phyloP scores from a whole-genome alignment of 1,140 invertebrate species.

The Lutraria rhynchaena region DNA sequence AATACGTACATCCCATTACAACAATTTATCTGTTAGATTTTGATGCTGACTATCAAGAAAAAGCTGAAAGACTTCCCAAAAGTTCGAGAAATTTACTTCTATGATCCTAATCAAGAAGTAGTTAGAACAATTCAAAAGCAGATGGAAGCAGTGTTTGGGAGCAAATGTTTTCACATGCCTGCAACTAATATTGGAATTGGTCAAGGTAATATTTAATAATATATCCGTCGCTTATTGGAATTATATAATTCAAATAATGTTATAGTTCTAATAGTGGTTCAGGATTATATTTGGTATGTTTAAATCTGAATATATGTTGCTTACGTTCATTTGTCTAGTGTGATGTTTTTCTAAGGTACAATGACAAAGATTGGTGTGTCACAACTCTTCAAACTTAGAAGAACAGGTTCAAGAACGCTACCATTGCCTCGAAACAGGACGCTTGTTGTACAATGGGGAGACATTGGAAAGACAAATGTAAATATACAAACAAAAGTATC shows the following conservation, averaged over 20 bases:
- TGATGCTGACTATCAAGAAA: constrained; percentile 13
- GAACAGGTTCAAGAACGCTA: background rate
- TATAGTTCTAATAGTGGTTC: no score
- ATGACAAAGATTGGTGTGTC: constrained; percentile 2
- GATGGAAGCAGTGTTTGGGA: constrained; percentile 16
- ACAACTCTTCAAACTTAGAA: background rate
- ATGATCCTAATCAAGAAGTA: background rate
- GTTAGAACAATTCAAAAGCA: constrained; percentile 32
- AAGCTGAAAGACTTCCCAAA: constrained; percentile 7
- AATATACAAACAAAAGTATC: no score
- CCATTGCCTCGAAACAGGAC: background rate
- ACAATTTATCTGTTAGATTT: no score
- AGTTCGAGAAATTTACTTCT: constrained; percentile 30
- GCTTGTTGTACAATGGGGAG: constrained; percentile 21
- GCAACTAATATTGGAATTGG: constrained; percentile 5
- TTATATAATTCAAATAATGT: no score
- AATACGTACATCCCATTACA: no score
- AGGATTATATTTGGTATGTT: no score
- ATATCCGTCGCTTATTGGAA: no score
- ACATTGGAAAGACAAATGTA: background rate
- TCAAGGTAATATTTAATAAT: constrained; percentile 10
- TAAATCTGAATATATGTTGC: no score
- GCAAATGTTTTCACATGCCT: constrained; percentile 31
- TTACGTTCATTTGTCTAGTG: no score
- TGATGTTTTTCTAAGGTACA: background rate